phyloP scores from a whole-genome alignment of 2,113 vertebrate genomes.

The Mola mola region DNA sequence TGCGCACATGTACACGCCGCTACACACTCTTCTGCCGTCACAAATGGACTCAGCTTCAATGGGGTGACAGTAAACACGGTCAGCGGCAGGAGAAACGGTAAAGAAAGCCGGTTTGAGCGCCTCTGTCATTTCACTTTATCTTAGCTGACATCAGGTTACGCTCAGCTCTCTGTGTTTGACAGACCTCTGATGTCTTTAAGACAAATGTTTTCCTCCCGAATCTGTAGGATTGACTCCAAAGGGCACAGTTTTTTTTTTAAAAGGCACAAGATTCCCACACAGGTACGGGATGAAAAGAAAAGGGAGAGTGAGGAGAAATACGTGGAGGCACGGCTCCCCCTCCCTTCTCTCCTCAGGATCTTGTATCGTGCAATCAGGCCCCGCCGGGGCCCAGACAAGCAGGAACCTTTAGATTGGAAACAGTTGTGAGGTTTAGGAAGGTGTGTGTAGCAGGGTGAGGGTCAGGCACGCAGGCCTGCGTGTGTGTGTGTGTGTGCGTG shows the following conservation, averaged over 20 bases:
- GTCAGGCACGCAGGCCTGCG: conserved; percentile 53
- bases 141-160: no score
- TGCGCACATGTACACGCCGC: no score
- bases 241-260: conserved; percentile 47
- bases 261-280: conserved; percentile 64
- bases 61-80: no score
- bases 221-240: conserved; percentile 44
- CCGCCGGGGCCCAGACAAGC: conserved; percentile 78
- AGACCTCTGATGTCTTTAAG: conserved; percentile 61
- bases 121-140: conserved; percentile 1
- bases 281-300: conserved; percentile 66
- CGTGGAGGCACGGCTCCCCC: conserved; percentile 41
- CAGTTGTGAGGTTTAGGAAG: conserved; percentile 82
- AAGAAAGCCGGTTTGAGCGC: conserved; percentile 3
- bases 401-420: conserved; percentile 86
- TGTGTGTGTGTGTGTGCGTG: conserved; percentile 45
- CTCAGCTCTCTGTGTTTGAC: no score
- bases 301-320: conserved; percentile 38
- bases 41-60: no score
- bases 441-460: conserved; percentile 73
- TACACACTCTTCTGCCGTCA: no score
- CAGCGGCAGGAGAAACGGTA: no score
- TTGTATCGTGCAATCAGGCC: conserved; percentile 80
- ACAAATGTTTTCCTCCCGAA: conserved; percentile 63
- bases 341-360: conserved; percentile 69